Conservation (phyloP, 2,797 vertebrate genomes). For the Dicrostonyx torquatus region DNA sequence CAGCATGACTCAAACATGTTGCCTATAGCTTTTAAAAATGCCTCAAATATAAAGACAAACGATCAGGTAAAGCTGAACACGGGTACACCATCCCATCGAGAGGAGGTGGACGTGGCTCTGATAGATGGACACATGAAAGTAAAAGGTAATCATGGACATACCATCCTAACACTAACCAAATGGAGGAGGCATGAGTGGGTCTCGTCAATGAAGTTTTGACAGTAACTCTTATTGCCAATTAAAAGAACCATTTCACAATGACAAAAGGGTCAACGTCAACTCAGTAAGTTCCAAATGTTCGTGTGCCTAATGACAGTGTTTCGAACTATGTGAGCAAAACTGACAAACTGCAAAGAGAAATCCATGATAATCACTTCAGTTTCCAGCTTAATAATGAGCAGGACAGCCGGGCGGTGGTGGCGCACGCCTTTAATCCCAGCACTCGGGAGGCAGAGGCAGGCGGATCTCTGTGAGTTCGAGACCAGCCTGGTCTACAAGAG, state of each 20-base stretch:
- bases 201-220: not conserved
- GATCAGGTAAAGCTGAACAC: not conserved
- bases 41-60: not conserved
- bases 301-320: not conserved
- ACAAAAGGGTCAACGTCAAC: not conserved
- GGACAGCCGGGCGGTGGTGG: too few relatives aligned
- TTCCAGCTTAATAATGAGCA: not conserved
- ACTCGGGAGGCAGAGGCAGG: too few relatives aligned
- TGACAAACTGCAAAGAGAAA: not conserved
- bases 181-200: not conserved
- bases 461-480: too few relatives aligned
- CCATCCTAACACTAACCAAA: not conserved
- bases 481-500: too few relatives aligned
- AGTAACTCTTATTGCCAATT: not conserved
- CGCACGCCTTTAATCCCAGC: too few relatives aligned
- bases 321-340: not conserved
- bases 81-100: not conserved
- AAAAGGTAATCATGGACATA: not conserved
- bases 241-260: constrained; percentile 17
- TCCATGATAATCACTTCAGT: not conserved
- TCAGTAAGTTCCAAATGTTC: not conserved
- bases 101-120: not conserved
- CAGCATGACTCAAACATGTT: not conserved
- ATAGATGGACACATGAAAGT: not conserved
- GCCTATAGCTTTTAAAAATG: not conserved